Conservation (phyloP, 2,797 vertebrate genomes). For the Mus caroli region DNA sequence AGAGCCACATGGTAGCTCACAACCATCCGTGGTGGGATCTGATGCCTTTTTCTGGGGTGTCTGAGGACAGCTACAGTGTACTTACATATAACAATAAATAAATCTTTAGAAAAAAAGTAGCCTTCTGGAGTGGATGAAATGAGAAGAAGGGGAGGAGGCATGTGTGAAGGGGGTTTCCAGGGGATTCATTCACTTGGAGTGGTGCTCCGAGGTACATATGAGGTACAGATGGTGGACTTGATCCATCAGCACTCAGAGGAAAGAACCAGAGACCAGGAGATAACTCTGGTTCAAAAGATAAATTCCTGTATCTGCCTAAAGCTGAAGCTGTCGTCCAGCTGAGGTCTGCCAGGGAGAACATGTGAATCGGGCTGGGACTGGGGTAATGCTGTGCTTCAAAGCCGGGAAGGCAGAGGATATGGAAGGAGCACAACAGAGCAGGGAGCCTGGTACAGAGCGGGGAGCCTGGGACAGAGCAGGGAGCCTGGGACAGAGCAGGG, state of each 20-base stretch:
- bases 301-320: constrained; percentile 3
- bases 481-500: not conserved
- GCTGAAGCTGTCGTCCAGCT: not conserved
- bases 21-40: too few relatives aligned
- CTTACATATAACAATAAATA: too few relatives aligned
- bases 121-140: not conserved
- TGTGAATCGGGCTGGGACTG: not conserved
- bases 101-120: too few relatives aligned
- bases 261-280: not conserved
- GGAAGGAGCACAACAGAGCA: not conserved
- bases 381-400: not conserved
- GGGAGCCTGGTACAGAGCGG: not conserved
- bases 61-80: too few relatives aligned
- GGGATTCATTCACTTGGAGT: not conserved
- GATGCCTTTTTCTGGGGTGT: too few relatives aligned
- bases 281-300: not conserved
- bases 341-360: not conserved
- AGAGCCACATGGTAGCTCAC: too few relatives aligned
- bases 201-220: constrained; percentile 3
- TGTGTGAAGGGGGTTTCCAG: constrained; percentile 29
- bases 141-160: not conserved
- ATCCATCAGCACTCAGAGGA: not conserved
- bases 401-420: not conserved
- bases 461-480: not conserved
- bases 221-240: constrained; percentile 18